Conservation (phyloP, 1,140 invertebrate species). For the Drosophila sechellia region DNA sequence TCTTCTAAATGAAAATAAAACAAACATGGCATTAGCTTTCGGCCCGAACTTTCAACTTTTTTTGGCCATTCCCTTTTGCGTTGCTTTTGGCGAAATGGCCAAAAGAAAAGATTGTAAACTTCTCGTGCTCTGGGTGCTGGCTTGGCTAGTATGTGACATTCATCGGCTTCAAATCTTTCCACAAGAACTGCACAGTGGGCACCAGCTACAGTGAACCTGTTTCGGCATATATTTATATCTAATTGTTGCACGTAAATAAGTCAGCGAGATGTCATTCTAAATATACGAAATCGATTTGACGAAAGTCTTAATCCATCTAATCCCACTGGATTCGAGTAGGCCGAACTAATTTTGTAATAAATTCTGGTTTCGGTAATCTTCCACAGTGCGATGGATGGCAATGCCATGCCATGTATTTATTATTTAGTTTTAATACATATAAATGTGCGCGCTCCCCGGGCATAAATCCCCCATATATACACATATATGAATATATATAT, state of each 20-base stretch:
- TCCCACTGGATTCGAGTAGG: neutral
- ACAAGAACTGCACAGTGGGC: slow-evolving; percentile 49
- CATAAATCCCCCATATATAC: slow-evolving; percentile 7
- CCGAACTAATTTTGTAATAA: slow-evolving; percentile 35
- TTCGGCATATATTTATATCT: neutral
- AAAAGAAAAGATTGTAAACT: slow-evolving; percentile 17
- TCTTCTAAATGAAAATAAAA: slow-evolving; percentile 38
- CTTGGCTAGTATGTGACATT: slow-evolving; percentile 28
- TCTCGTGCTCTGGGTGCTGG: slow-evolving; percentile 13
- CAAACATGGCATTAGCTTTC: slow-evolving; percentile 17
- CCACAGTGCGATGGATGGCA: slow-evolving; percentile 35
- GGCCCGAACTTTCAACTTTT: slow-evolving; percentile 46
- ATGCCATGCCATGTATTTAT: slow-evolving; percentile 31
- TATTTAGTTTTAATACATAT: slow-evolving; percentile 45
- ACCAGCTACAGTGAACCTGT: neutral
- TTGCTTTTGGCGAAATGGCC: neutral
- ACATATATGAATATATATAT: slow-evolving; percentile 14
- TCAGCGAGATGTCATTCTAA: neutral
- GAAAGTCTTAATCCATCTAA: slow-evolving; percentile 20
- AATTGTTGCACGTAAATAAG: no score
- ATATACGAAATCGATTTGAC: slow-evolving; percentile 24
- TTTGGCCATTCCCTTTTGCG: slow-evolving; percentile 27
- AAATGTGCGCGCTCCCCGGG: slow-evolving; percentile 24
- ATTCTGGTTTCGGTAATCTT: slow-evolving; percentile 27
- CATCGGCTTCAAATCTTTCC: slow-evolving; percentile 13